phyloP scores from a whole-genome alignment of 2,113 vertebrate species.

The Macaca fascicularis region DNA sequence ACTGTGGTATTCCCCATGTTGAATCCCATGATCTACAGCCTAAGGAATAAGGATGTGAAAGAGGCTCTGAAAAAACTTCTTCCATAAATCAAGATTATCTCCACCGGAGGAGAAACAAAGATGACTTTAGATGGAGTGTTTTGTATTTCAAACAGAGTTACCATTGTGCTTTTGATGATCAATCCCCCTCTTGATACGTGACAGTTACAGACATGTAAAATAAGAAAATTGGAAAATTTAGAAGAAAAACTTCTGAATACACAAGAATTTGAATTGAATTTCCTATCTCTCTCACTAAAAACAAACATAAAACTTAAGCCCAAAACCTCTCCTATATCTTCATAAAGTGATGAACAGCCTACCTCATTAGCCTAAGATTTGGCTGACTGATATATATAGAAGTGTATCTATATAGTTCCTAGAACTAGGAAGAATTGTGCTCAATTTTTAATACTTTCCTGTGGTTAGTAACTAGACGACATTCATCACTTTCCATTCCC shows the following conservation, averaged over 20 bases:
- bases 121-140: fast-evolving
- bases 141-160: neutral
- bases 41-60: conserved; percentile 66
- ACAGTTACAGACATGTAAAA: neutral
- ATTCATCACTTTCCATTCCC: neutral
- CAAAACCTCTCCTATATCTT: neutral
- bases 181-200: neutral
- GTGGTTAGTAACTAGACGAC: neutral
- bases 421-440: neutral
- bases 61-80: conserved; percentile 17
- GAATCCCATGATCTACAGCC: conserved; percentile 56
- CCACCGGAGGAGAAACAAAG: neutral
- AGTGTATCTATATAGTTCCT: neutral
- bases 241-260: neutral
- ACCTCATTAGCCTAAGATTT: neutral
- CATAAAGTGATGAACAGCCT: neutral
- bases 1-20: conserved; percentile 36
- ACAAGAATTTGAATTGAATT: neutral
- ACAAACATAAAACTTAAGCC: neutral
- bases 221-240: neutral
- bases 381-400: fast-evolving
- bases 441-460: neutral
- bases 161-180: neutral
- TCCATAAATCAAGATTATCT: neutral
- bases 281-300: neutral